These are phyloP conservation scores for Lates calcarifer DNA, from an alignment of 2,113 vertebrate genomes.

Conservation along the genomic window DNA sequence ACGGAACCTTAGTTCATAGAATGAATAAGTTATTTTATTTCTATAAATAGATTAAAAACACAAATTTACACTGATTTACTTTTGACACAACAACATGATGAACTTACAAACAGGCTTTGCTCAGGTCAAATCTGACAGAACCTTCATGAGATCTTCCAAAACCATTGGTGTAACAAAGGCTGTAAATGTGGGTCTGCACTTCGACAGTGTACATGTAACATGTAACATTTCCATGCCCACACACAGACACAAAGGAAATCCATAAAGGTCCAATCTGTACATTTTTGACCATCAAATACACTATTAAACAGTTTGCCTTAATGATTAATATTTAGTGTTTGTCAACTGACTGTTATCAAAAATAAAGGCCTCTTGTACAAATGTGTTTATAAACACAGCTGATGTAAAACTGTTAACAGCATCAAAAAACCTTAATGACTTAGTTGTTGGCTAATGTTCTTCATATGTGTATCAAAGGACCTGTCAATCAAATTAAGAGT, in stretches of 20 bases:
- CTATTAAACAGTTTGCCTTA: neutral
- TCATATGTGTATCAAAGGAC: conserved; percentile 13
- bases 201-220: conserved; percentile 71
- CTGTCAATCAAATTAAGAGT: neutral
- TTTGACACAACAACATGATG: conserved; percentile 62
- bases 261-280: conserved; percentile 8
- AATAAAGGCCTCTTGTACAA: neutral
- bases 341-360: neutral
- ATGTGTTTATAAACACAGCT: neutral
- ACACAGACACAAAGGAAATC: conserved; percentile 17
- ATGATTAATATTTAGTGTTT: conserved; percentile 9
- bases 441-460: neutral
- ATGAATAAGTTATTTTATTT: conserved; percentile 86
- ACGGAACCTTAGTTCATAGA: conserved; percentile 3
- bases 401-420: neutral
- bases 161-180: conserved; percentile 58
- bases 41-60: conserved; percentile 82
- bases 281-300: conserved; percentile 5
- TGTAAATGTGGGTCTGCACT: conserved; percentile 57
- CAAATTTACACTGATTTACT: conserved; percentile 59
- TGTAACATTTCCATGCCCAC: conserved; percentile 39
- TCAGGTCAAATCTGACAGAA: conserved; percentile 43
- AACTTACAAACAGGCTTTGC: conserved; percentile 63
- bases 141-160: conserved; percentile 72
- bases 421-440: neutral